phyloP scores from a whole-genome alignment of 2,113 vertebrate species.

The Semicossyphus pulcher region DNA sequence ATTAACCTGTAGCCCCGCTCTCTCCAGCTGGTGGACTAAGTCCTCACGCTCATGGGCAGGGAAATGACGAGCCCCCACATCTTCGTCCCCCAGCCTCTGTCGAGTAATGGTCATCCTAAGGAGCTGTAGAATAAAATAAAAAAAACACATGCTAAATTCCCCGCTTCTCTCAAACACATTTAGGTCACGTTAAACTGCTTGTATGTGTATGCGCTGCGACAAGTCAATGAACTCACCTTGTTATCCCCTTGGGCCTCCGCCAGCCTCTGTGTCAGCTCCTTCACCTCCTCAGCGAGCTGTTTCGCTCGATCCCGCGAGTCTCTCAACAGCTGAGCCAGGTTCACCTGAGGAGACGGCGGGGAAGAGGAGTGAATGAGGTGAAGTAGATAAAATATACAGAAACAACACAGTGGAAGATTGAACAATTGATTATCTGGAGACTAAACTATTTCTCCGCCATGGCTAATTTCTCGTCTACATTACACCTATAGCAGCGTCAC shows the following conservation, averaged over 20 bases:
- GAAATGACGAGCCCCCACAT: slow-evolving; percentile 93
- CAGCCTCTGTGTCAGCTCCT: slow-evolving; percentile 93
- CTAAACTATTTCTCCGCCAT: too few species aligned
- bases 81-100: slow-evolving; percentile 95
- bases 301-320: slow-evolving; percentile 91
- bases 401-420: neutral
- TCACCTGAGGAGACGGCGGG: slow-evolving; percentile 83
- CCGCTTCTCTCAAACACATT: neutral
- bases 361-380: neutral
- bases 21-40: slow-evolving; percentile 92
- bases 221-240: slow-evolving; percentile 88
- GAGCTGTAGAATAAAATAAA: slow-evolving; percentile 82
- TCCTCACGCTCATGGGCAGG: slow-evolving; percentile 95
- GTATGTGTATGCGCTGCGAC: neutral
- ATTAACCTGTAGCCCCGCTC: slow-evolving; percentile 90
- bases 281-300: slow-evolving; percentile 91
- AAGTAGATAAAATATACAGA: neutral
- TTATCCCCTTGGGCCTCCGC: slow-evolving; percentile 96
- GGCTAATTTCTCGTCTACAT: too few species aligned
- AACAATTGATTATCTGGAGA: too few species aligned
- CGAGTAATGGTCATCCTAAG: slow-evolving; percentile 98
- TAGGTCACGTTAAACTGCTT: neutral
- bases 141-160: neutral
- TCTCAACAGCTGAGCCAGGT: slow-evolving; percentile 91
- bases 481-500: too few species aligned